Conservation (phyloP, 2,797 vertebrate species). For the Margarornis squamiger region DNA sequence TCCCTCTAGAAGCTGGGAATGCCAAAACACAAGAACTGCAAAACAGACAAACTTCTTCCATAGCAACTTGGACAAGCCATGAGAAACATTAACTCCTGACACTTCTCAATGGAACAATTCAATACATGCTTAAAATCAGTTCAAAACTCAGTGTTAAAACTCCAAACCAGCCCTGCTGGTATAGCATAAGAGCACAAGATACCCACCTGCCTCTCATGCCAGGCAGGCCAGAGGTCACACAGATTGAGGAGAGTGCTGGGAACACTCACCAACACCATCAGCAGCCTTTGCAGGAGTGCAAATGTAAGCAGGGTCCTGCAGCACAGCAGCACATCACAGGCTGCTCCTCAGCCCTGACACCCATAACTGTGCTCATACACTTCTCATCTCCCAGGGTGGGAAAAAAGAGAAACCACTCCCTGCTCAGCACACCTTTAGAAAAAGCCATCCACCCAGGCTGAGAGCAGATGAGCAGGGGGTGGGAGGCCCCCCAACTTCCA, state of each 20-base stretch:
- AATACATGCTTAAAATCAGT: neutral
- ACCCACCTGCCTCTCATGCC: neutral
- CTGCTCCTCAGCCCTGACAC: neutral
- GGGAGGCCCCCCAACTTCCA: neutral
- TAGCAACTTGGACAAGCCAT: neutral
- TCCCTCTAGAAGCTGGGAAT: neutral
- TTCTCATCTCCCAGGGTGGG: rapidly evolving
- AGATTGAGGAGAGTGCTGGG: neutral
- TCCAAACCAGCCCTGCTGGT: neutral
- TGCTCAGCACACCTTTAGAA: neutral
- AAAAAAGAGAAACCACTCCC: neutral
- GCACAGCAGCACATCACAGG: neutral
- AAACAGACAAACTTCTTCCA: neutral
- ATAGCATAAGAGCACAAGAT: neutral
- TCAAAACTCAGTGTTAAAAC: neutral
- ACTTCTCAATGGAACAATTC: neutral
- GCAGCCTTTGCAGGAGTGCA: neutral
- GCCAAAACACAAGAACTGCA: neutral
- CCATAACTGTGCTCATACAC: rapidly evolving
- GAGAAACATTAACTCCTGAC: neutral
- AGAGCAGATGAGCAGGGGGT: neutral
- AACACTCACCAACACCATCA: neutral
- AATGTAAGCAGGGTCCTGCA: rapidly evolving
- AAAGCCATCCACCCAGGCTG: neutral
- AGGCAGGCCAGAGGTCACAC: neutral